Evolutionary conservation across 2,113 vertebrate genomes (phyloP).

Genomic region (Turdus rufiventris): DNA sequence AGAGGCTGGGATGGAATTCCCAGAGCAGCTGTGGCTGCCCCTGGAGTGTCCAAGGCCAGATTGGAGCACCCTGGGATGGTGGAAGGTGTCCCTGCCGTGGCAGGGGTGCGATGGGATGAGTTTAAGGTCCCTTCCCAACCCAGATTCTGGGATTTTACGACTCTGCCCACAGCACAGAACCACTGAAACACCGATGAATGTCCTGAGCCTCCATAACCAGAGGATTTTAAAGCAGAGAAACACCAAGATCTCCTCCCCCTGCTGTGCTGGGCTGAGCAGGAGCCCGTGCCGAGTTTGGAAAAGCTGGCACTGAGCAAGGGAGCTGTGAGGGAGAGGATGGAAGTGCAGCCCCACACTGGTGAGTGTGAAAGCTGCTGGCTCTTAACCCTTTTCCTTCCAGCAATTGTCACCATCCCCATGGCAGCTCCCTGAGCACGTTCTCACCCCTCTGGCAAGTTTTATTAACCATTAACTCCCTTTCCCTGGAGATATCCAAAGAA

Average conservation of each 20-base stretch:
- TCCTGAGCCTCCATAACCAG: neutral
- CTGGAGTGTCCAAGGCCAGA: neutral
- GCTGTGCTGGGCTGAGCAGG: neutral
- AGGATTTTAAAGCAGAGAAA: neutral
- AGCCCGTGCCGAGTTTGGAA: neutral
- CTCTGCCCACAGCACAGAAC: neutral
- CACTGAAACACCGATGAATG: neutral
- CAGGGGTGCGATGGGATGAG: neutral
- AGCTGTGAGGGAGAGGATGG: slow-evolving; percentile 50
- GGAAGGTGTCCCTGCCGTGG: neutral
- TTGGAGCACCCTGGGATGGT: fast-evolving
- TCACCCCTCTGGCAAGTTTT: slow-evolving; percentile 45
- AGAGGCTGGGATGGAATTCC: neutral
- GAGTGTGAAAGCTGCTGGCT: slow-evolving; percentile 72
- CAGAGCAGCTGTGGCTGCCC: neutral
- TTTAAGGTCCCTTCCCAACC: neutral
- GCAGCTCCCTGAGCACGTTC: slow-evolving; percentile 54
- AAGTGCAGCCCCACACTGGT: slow-evolving; percentile 44
- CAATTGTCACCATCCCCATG: slow-evolving; percentile 71
- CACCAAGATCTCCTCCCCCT: neutral
- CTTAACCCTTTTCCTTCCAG: slow-evolving; percentile 85
- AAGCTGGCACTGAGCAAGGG: neutral
- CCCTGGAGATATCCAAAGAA: neutral
- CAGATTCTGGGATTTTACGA: neutral
- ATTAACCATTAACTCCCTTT: slow-evolving; percentile 52